Conservation (phyloP, 2,797 vertebrate species). For the Brachymystax lenok region DNA sequence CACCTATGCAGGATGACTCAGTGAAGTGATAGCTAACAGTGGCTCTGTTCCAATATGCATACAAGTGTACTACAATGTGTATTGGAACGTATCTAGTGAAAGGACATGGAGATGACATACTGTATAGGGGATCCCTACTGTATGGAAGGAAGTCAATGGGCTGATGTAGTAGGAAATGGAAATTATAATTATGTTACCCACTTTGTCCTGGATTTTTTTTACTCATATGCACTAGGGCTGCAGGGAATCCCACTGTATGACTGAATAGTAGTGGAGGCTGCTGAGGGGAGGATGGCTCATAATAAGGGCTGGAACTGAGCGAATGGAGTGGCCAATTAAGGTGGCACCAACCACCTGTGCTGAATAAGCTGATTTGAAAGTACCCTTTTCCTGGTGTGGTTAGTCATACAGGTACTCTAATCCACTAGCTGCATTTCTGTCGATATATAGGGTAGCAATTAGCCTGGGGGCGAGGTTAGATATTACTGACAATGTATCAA, state of each 20-base stretch:
- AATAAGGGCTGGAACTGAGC: no score
- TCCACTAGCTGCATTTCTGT: background rate
- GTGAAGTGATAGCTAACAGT: background rate
- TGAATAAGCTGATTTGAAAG: background rate
- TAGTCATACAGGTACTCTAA: background rate
- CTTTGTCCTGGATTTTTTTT: no score
- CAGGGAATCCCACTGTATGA: no score
- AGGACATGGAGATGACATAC: background rate
- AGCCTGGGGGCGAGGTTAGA: background rate
- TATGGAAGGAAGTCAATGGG: background rate
- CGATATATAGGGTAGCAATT: background rate
- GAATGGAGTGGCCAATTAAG: no score
- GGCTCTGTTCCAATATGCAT: no score
- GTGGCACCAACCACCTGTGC: no score
- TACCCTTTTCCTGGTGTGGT: background rate
- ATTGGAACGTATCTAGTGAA: background rate
- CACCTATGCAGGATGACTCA: slow-evolving; percentile 23
- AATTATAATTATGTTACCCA: background rate
- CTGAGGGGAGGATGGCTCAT: no score
- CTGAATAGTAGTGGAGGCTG: no score
- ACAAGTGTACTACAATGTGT: no score
- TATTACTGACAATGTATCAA: background rate
- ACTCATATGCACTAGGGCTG: no score
- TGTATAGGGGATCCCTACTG: background rate
- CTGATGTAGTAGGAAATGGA: background rate